These are phyloP conservation scores for Harmothoe impar DNA, from an alignment of 2,888 invertebrate genomes.

Conservation along the genomic window DNA sequence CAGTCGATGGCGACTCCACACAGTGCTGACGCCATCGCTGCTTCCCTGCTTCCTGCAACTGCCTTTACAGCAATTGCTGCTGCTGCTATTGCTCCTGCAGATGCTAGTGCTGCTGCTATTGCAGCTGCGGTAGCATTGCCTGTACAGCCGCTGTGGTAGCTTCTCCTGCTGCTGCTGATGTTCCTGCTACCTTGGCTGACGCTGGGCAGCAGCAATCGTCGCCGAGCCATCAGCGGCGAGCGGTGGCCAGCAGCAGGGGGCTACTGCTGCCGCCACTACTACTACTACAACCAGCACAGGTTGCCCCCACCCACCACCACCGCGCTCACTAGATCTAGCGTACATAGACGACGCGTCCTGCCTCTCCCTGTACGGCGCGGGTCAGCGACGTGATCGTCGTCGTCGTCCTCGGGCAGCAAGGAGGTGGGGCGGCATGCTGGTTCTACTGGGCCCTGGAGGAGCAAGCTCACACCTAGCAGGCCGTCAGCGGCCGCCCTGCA, in stretches of 20 bases:
- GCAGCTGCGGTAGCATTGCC: background rate
- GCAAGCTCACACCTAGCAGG: background rate
- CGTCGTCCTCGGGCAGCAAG: background rate
- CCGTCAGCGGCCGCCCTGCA: background rate
- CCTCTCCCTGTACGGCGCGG: background rate
- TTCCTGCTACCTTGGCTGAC: constrained; percentile 18
- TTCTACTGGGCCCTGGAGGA: constrained; percentile 1
- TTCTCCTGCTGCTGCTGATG: constrained; percentile 23
- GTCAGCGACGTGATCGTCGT: background rate
- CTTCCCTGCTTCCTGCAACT: too few species aligned
- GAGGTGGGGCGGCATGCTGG: constrained; percentile 28
- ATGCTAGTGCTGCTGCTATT: background rate
- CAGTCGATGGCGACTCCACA: background rate
- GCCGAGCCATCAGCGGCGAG: constrained; percentile 26
- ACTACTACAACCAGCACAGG: background rate
- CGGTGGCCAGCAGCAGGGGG: background rate
- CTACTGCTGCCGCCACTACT: constrained; percentile 11
- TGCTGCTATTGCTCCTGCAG: constrained; percentile 37
- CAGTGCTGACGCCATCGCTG: too few species aligned
- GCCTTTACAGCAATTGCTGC: background rate
- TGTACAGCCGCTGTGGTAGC: background rate
- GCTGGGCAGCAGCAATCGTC: constrained; percentile 38
- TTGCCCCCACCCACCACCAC: too few species aligned
- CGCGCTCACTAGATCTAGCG: background rate
- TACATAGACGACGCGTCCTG: background rate